Evolutionary conservation across 2,113 vertebrate genomes (phyloP).

Genomic region (Aepyceros melampus): DNA sequence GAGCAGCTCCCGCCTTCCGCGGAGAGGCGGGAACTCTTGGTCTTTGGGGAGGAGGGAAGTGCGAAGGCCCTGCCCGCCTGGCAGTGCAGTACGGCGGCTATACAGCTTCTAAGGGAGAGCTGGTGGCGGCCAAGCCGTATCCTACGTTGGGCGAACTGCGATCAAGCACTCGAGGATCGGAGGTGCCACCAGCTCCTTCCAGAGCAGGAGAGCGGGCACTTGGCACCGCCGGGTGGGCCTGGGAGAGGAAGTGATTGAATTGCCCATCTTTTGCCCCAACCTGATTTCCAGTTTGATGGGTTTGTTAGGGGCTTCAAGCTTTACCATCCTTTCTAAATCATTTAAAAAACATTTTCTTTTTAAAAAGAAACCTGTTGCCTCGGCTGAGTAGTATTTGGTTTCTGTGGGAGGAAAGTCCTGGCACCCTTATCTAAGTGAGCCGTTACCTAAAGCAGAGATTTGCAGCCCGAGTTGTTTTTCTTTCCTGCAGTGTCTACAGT

Average conservation of each 20-base stretch:
- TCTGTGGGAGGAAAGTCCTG: neutral
- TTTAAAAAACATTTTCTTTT: neutral
- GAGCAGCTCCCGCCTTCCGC: neutral
- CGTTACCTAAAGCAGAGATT: constrained; percentile 25
- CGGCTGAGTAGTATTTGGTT: neutral
- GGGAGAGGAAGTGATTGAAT: neutral
- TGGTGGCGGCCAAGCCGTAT: fast-evolving
- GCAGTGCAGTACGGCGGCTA: neutral
- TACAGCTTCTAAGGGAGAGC: neutral
- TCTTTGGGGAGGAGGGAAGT: neutral
- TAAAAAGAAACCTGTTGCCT: constrained; percentile 37
- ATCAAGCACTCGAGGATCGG: neutral
- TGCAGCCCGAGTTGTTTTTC: neutral
- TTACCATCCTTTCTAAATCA: neutral
- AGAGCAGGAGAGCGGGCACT: neutral
- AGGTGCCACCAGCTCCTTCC: neutral
- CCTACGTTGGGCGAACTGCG: neutral
- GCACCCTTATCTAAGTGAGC: neutral
- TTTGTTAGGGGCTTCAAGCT: neutral
- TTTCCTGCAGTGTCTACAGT: neutral
- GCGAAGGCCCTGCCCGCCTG: neutral
- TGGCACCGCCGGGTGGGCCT: neutral
- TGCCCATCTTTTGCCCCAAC: neutral
- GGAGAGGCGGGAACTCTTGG: constrained; percentile 34
- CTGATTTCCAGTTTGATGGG: neutral